These are phyloP conservation scores for Pristionchus entomophagus DNA, from an alignment of 2,888 invertebrate genomes.

Conservation along the genomic window DNA sequence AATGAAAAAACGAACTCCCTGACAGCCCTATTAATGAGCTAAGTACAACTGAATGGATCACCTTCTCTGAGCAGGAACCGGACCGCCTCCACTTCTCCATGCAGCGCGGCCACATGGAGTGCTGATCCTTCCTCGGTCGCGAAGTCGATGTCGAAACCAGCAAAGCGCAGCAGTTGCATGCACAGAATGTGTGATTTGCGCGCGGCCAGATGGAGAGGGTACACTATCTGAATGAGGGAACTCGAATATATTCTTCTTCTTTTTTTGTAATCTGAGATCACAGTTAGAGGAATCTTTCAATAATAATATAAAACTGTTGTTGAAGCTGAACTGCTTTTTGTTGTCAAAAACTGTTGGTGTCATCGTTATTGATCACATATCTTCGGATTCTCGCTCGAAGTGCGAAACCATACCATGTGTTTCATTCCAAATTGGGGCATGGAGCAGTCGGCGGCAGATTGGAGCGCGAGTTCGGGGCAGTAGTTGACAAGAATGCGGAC, in stretches of 20 bases:
- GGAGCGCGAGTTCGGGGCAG: conserved; percentile 67
- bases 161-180: conserved; percentile 51
- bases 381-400: too few species aligned
- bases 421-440: background rate
- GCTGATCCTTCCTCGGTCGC: conserved; percentile 75
- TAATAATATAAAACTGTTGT: too few species aligned
- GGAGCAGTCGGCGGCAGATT: conserved; percentile 58
- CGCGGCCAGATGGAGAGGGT: conserved; percentile 86
- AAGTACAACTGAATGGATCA: background rate
- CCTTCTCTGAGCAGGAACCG: conserved; percentile 72
- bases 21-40: too few species aligned
- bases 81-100: conserved; percentile 73
- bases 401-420: background rate
- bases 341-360: too few species aligned
- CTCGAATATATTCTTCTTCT: background rate
- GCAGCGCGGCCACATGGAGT: conserved; percentile 75
- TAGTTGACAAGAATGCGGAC: conserved; percentile 59
- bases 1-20: too few species aligned
- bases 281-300: too few species aligned
- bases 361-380: too few species aligned
- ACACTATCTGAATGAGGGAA: conserved; percentile 71
- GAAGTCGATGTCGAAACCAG: conserved; percentile 83
- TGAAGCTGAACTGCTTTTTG: too few species aligned
- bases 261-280: too few species aligned
- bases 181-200: conserved; percentile 83